Conservation (phyloP, 2,797 vertebrate species). For the Spinus olivaceus region DNA sequence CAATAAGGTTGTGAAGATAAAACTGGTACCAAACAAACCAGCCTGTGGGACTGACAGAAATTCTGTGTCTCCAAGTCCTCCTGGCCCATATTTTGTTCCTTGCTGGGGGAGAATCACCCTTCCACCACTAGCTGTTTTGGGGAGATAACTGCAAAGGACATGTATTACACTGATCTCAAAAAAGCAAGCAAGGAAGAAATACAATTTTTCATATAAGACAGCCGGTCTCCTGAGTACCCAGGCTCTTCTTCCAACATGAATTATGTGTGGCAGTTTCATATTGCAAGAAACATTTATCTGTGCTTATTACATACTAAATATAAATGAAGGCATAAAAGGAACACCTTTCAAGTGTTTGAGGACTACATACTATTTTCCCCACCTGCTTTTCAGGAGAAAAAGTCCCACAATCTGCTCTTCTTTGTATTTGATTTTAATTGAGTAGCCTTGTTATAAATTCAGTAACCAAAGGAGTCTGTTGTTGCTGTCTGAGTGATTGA, state of each 20-base stretch:
- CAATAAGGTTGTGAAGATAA: not conserved
- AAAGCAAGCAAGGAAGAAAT: not conserved
- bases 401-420: not conserved
- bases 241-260: not conserved
- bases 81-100: not conserved
- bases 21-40: not conserved
- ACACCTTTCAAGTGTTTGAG: not conserved
- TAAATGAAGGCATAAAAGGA: not conserved
- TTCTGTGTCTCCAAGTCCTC: not conserved
- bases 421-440: not conserved
- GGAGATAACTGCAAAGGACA: not conserved
- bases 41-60: not conserved
- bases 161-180: not conserved
- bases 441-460: not conserved
- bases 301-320: not conserved
- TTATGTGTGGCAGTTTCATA: not conserved
- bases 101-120: not conserved
- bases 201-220: not conserved
- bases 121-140: not conserved
- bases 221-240: not conserved
- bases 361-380: not conserved
- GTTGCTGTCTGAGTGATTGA: not conserved
- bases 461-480: not conserved
- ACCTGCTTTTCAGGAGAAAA: not conserved
- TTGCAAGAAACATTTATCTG: not conserved